These are phyloP conservation scores for Lophochroa leadbeateri DNA, from an alignment of 2,113 vertebrate genomes.

Conservation along the genomic window DNA sequence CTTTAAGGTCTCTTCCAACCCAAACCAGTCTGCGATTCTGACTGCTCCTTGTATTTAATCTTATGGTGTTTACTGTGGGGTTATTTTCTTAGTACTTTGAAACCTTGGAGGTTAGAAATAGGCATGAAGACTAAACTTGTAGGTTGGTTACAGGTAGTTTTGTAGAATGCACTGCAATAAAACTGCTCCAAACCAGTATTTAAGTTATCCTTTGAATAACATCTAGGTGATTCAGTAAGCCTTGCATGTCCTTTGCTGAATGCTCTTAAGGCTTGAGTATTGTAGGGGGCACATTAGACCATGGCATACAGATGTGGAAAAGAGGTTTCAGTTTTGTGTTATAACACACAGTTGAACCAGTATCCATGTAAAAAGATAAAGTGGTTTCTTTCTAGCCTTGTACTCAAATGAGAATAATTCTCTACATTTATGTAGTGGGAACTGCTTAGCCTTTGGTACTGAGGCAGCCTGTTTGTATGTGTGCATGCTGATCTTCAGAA, in stretches of 20 bases:
- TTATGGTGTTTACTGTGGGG: not conserved
- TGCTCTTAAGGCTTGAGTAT: not conserved
- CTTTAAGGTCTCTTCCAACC: not conserved
- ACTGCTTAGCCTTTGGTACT: not conserved
- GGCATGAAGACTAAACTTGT: too few species aligned
- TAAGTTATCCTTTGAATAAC: not conserved
- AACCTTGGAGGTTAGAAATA: not conserved
- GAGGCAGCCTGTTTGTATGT: not conserved
- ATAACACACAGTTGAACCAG: not conserved
- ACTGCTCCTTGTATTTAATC: not conserved
- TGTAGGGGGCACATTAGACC: not conserved
- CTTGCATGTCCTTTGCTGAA: not conserved
- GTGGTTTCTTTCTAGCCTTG: not conserved
- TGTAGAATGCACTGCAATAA: not conserved
- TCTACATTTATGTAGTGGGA: accelerated
- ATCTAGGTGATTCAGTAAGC: not conserved
- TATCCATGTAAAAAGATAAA: not conserved
- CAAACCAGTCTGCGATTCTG: not conserved
- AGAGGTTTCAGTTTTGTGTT: not conserved
- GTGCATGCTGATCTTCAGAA: not conserved
- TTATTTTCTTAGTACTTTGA: not conserved
- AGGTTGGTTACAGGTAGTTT: not conserved
- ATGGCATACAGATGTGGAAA: not conserved
- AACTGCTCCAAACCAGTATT: not conserved
- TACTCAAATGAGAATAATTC: not conserved